A percentile compares a stretch with the other conserved stretches of the same genome.
Conservation (phyloP, 2,797 vertebrate species). For the Phoxinus dragarum region DNA sequence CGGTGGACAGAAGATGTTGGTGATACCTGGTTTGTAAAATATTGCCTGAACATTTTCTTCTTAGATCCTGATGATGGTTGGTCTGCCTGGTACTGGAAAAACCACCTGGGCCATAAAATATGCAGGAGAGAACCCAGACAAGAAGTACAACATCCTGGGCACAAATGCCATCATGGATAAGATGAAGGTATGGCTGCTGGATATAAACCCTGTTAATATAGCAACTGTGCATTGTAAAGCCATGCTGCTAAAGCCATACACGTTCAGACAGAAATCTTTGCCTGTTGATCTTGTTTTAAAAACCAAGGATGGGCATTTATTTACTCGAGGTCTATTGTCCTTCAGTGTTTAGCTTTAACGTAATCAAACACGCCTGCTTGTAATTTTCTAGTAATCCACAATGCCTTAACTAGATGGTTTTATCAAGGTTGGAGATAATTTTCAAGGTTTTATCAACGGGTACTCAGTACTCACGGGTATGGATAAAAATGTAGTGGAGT, state of each 20-base stretch:
- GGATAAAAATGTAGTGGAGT: too few species aligned
- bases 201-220: neutral
- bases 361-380: neutral
- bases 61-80: conserved; percentile 96
- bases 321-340: neutral
- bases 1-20: neutral
- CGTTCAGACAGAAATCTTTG: neutral
- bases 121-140: conserved; percentile 81
- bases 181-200: conserved; percentile 84
- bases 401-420: neutral
- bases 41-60: neutral
- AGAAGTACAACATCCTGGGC: conserved; percentile 93
- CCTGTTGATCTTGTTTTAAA: neutral
- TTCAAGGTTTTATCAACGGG: too few species aligned
- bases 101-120: conserved; percentile 92
- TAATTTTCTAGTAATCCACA: neutral
- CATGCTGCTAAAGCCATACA: neutral
- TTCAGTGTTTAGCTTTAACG: neutral
- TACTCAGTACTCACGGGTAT: too few species aligned
- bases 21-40: neutral
- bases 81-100: conserved; percentile 92
- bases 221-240: neutral
- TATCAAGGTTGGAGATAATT: neutral
- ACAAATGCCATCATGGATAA: conserved; percentile 98
- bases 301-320: neutral